phyloP scores from a whole-genome alignment of 2,888 invertebrate species.

The Homarus gammarus region DNA sequence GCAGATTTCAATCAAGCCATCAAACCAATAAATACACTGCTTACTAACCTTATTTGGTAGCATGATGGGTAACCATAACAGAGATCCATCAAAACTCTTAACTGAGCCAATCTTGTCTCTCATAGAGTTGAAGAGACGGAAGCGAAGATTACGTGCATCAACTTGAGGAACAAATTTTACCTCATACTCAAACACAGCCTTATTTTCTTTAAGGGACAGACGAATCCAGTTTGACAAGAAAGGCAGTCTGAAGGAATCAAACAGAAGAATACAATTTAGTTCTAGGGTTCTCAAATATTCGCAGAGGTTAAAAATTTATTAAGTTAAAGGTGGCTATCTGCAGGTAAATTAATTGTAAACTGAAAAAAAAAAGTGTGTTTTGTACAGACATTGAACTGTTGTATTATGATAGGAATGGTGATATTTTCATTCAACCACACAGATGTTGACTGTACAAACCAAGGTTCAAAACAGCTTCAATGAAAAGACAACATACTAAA shows the following conservation, averaged over 20 bases:
- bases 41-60: constrained; percentile 61
- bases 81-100: constrained; percentile 74
- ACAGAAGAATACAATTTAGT: too few relatives aligned
- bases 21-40: background rate
- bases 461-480: too few relatives aligned
- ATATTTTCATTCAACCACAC: too few relatives aligned
- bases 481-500: too few relatives aligned
- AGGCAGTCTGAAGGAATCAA: constrained; percentile 25
- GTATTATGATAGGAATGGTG: background rate
- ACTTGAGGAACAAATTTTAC: constrained; percentile 72
- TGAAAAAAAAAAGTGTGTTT: too few relatives aligned
- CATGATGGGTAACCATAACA: constrained; percentile 68
- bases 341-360: too few relatives aligned
- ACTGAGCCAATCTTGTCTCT: constrained; percentile 65
- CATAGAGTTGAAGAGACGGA: constrained; percentile 53
- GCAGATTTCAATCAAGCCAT: too few relatives aligned
- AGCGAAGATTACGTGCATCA: constrained; percentile 68
- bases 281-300: too few relatives aligned
- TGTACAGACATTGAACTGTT: too few relatives aligned
- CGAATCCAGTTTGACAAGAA: constrained; percentile 70
- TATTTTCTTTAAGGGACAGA: constrained; percentile 48
- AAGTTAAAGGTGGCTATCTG: too few relatives aligned
- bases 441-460: too few relatives aligned
- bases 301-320: too few relatives aligned
- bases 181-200: constrained; percentile 74